Evolutionary conservation across 1,140 invertebrate species (phyloP).

Genomic region (Druon quercuslanigerum): DNA sequence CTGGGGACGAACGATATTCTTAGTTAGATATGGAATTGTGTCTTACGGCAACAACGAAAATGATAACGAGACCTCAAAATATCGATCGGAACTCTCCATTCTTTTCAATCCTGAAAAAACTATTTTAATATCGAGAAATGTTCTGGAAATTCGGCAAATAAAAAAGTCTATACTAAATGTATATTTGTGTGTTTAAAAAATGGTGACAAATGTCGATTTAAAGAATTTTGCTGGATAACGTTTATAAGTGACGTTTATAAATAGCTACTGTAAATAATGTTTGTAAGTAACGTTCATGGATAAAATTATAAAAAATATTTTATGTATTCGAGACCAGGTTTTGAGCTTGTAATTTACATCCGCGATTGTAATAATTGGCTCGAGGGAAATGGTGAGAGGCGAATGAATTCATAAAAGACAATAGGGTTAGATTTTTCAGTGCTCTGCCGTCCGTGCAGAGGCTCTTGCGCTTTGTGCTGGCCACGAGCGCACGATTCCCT

Average conservation of each 20-base stretch:
- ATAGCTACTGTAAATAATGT: not conserved
- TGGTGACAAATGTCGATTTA: slow-evolving; percentile 1
- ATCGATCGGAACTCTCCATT: not conserved
- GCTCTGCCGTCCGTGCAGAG: slow-evolving; percentile 44
- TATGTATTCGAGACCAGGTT: not conserved
- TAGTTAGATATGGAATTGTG: slow-evolving; percentile 42
- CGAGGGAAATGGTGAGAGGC: not conserved
- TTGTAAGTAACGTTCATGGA: not conserved
- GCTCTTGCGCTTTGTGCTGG: slow-evolving; percentile 54
- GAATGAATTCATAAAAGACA: slow-evolving; percentile 63
- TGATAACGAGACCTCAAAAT: slow-evolving; percentile 45
- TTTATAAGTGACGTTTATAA: not conserved
- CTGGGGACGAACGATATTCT: not conserved
- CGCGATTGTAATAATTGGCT: not conserved
- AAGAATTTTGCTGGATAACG: slow-evolving; percentile 12
- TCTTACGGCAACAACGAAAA: slow-evolving; percentile 65
- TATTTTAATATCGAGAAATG: not conserved
- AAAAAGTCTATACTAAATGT: not conserved
- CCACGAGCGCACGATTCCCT: slow-evolving; percentile 48
- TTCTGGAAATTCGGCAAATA: not conserved
- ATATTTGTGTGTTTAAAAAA: not conserved
- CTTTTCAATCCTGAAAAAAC: not conserved
- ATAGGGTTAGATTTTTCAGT: slow-evolving; percentile 60
- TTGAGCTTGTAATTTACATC: not conserved
- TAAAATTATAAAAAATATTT: not conserved